These are phyloP conservation scores for Aurelia sp. DNA, from an alignment of 30 jellyfish, hydroid and myxozoan genomes.

Conservation along the genomic window DNA sequence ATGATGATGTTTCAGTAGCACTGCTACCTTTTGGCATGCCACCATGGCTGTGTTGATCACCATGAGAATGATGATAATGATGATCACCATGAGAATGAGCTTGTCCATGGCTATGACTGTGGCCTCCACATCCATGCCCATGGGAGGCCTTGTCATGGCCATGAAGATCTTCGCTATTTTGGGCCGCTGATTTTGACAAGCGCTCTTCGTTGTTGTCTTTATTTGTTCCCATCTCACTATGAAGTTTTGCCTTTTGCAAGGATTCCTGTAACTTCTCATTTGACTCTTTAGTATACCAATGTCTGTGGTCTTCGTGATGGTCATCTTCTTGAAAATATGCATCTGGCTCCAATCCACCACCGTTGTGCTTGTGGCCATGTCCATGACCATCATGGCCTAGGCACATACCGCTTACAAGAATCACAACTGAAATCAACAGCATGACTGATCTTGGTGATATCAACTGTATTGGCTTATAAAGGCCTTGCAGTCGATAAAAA, in stretches of 20 bases:
- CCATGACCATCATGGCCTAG: conserved; percentile 55
- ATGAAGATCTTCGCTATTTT: neutral
- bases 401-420: neutral
- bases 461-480: too few species aligned
- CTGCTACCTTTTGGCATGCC: conserved; percentile 7
- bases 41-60: conserved; percentile 32
- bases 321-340: conserved; percentile 84
- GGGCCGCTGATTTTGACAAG: neutral
- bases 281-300: conserved; percentile 90
- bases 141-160: conserved; percentile 44
- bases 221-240: neutral
- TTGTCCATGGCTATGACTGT: conserved; percentile 54
- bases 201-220: neutral
- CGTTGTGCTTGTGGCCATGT: conserved; percentile 36
- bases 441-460: too few species aligned
- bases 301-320: conserved; percentile 74
- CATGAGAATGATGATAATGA: conserved; percentile 48
- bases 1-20: neutral
- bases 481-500: too few species aligned
- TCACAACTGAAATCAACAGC: too few species aligned
- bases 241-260: conserved; percentile 16
- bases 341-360: neutral
- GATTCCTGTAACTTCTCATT: conserved; percentile 60
- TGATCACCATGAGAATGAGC: conserved; percentile 62
- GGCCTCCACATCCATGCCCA: conserved; percentile 47